Percentiles rank a stretch among this genome's conserved stretches.
phyloP scores from a whole-genome alignment of 2,113 vertebrate genomes.

The Amphiprion ocellaris region DNA sequence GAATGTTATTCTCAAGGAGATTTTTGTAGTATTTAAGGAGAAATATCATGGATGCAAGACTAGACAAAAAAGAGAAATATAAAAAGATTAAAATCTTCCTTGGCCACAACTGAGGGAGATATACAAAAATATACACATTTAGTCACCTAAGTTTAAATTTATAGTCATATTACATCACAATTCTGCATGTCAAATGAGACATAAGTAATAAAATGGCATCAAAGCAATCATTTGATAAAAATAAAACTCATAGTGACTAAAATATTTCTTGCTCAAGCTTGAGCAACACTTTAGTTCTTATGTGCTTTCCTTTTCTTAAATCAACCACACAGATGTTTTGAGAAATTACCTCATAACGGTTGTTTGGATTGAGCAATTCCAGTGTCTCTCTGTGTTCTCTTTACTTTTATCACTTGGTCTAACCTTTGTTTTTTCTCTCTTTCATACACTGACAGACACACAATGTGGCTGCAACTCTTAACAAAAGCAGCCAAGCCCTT shows the following conservation, averaged over 20 bases:
- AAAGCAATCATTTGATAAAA: too few species aligned
- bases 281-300: not conserved
- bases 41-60: not conserved
- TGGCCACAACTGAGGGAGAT: too few species aligned
- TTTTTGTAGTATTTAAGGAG: slow-evolving; percentile 21
- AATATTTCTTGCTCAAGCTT: not conserved
- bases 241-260: too few species aligned
- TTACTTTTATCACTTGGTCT: slow-evolving; percentile 13
- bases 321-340: too few species aligned
- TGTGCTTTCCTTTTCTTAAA: slow-evolving; percentile 13
- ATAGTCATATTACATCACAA: not conserved
- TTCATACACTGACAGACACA: not conserved
- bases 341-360: not conserved
- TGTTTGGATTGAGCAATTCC: slow-evolving; percentile 16
- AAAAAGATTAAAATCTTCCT: not conserved
- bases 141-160: not conserved
- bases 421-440: not conserved
- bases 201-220: not conserved
- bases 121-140: not conserved
- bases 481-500: not conserved
- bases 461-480: not conserved
- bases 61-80: not conserved
- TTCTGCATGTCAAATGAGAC: not conserved
- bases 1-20: not conserved
- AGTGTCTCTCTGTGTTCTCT: not conserved